Percentiles rank a stretch among this genome's conserved stretches.
Evolutionary conservation across 2,888 invertebrate genomes (phyloP).

Genomic region (Eurytoma californica): DNA sequence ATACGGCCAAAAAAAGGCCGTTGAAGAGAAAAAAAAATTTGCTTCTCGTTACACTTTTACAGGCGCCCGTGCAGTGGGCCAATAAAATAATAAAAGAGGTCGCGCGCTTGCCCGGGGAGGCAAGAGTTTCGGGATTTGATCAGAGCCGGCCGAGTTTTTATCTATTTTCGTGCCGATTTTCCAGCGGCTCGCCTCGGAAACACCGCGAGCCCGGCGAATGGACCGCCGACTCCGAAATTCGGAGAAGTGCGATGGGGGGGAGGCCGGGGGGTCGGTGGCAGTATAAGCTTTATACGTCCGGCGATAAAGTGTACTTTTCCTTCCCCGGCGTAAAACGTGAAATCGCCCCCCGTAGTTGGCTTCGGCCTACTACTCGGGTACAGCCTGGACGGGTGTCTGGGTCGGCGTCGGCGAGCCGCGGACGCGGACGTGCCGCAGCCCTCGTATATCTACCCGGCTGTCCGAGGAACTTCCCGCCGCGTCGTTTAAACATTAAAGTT

Average conservation of each 20-base stretch:
- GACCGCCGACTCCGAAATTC: not conserved
- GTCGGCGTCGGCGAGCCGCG: not conserved
- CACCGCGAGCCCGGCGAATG: too few relatives aligned
- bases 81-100: constrained; percentile 27
- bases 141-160: constrained; percentile 29
- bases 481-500: constrained; percentile 56
- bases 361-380: constrained; percentile 3
- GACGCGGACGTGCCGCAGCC: constrained; percentile 42
- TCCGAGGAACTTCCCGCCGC: constrained; percentile 49
- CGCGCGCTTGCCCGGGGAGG: not conserved
- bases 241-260: not conserved
- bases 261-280: constrained; percentile 15
- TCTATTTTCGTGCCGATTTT: constrained; percentile 39
- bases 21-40: not conserved
- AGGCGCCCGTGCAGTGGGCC: not conserved
- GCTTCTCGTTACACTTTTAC: not conserved
- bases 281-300: constrained; percentile 53
- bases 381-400: too few relatives aligned
- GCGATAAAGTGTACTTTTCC: constrained; percentile 59
- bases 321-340: constrained; percentile 57
- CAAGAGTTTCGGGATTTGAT: constrained; percentile 30
- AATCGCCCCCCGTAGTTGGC: constrained; percentile 49
- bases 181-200: not conserved
- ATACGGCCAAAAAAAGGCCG: too few relatives aligned
- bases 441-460: constrained; percentile 41